Evolutionary conservation across 2,888 invertebrate species (phyloP), one percentile per base, ranked within the genome.

Genomic region (Heliconius hortense): DNA sequence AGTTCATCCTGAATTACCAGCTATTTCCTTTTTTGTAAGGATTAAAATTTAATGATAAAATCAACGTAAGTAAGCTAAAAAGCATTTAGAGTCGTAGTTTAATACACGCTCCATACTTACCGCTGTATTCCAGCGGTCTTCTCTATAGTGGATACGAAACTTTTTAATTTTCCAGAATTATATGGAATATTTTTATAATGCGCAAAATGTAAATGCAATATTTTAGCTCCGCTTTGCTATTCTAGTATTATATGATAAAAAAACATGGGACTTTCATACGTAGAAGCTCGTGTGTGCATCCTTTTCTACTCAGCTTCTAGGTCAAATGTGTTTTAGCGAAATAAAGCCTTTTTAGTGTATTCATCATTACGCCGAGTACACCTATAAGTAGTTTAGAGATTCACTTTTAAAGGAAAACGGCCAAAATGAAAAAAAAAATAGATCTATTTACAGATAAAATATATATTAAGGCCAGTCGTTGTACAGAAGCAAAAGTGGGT

Each of bases 271-370:
- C 68, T 75, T 67, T 63, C 73, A 73, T 77, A 75, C 64, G 69
- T 77, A 77, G 24, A 56, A 26, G 72, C 75, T 78, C 73, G 75
- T 74, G 75, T 73, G 72, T 76, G 77, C 69, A 70, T 73, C 70
- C 70, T 63, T 73, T 60, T 75, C 77, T 72, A 66, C 72, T 64
- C 62, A 66, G 74, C 71, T 77, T 73, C 62, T 60, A 59, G 76
- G 76, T 74, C 67, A 76, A 74, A 76, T 69, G 35, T 74, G 74
- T 77, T 72, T 72, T 59, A 59, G 56, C 56, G 70, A 59, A 71
- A 64, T 64, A 64, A 75, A 71, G 64, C 48, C 60, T 75, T 64
- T 74, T 71, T 64, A 70, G 18, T 28, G 70, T 35, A 73, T 68
- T 74, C 56, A 70, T 70, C 62, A 63, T 66, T 39, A 66, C 53